These are phyloP conservation scores for Xyliphius kryptos DNA, from an alignment of 2,113 vertebrate species.

Conservation along the genomic window DNA sequence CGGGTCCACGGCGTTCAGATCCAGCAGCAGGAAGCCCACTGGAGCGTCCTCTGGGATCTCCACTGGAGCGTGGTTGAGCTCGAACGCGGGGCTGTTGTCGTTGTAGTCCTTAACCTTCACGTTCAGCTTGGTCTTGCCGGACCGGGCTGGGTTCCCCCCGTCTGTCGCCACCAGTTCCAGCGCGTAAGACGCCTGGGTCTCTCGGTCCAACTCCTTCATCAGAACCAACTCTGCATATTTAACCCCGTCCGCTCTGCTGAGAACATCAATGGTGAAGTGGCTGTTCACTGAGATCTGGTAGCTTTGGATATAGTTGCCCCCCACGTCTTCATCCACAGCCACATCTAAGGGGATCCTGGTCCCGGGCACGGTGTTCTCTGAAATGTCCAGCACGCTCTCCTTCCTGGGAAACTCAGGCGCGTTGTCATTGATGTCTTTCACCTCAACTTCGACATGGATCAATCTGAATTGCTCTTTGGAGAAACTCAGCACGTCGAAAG, in stretches of 20 bases:
- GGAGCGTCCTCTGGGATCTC: slow-evolving; percentile 84
- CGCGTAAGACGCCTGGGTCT: slow-evolving; percentile 77
- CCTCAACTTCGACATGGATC: slow-evolving; percentile 93
- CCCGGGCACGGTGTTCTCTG: slow-evolving; percentile 82
- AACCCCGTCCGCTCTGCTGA: slow-evolving; percentile 86
- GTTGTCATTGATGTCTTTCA: slow-evolving; percentile 95
- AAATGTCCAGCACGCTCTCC: slow-evolving; percentile 82
- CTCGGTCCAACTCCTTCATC: slow-evolving; percentile 86
- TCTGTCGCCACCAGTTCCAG: slow-evolving; percentile 88
- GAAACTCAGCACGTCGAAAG: slow-evolving; percentile 92
- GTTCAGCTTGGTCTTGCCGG: slow-evolving; percentile 76
- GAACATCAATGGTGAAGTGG: slow-evolving; percentile 87
- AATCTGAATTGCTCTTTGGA: slow-evolving; percentile 85
- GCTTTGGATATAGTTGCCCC: slow-evolving; percentile 84
- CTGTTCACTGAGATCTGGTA: slow-evolving; percentile 88
- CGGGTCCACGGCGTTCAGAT: slow-evolving; percentile 80
- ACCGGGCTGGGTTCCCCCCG: slow-evolving; percentile 80
- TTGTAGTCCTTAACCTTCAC: slow-evolving; percentile 91
- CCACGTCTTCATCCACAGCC: slow-evolving; percentile 85
- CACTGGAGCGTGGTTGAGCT: slow-evolving; percentile 74
- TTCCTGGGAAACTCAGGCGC: slow-evolving; percentile 80
- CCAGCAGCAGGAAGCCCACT: slow-evolving; percentile 75
- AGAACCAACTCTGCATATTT: slow-evolving; percentile 90
- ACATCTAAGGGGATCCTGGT: slow-evolving; percentile 86
- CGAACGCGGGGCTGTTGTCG: slow-evolving; percentile 89